Conservation (phyloP, 92 coral and sea anemone species). For the Bergia puertoricense region DNA sequence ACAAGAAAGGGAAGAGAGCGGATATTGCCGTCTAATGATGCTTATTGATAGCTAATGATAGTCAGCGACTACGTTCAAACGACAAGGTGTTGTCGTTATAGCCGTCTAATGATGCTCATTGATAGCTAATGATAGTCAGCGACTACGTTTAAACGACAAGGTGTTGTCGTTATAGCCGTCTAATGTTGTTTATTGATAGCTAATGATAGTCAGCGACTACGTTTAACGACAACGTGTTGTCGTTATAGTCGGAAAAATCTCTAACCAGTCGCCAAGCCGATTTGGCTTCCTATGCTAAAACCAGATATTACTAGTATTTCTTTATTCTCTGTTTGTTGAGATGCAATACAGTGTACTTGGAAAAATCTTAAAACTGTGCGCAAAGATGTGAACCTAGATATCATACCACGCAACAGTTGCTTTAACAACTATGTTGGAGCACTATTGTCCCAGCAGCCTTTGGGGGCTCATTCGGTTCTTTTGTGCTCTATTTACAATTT, state of each 20-base stretch:
- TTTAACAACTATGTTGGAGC: not conserved
- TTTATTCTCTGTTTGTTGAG: not conserved
- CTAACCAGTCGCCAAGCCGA: not conserved
- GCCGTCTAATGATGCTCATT: too few relatives aligned
- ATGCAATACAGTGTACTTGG: not conserved
- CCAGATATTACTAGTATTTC: not conserved
- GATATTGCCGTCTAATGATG: not conserved
- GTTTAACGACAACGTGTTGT: not conserved
- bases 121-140: too few relatives aligned
- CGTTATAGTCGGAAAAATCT: too few relatives aligned
- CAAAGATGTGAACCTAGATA: too few relatives aligned
- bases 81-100: too few relatives aligned
- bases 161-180: too few relatives aligned
- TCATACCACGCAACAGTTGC: not conserved
- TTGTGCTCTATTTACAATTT: conserved; percentile 20
- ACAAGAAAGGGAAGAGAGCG: not conserved
- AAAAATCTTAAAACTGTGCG: not conserved
- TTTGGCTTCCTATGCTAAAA: not conserved
- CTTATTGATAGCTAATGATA: too few relatives aligned
- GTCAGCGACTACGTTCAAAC: too few relatives aligned
- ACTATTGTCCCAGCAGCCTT: not conserved
- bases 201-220: not conserved
- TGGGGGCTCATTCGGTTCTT: not conserved
- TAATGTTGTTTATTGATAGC: not conserved
- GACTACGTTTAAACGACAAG: too few relatives aligned